phyloP scores from a whole-genome alignment of 37 sponge, comb jelly and placozoan genomes.

The Diacarnus erythraeanus region DNA sequence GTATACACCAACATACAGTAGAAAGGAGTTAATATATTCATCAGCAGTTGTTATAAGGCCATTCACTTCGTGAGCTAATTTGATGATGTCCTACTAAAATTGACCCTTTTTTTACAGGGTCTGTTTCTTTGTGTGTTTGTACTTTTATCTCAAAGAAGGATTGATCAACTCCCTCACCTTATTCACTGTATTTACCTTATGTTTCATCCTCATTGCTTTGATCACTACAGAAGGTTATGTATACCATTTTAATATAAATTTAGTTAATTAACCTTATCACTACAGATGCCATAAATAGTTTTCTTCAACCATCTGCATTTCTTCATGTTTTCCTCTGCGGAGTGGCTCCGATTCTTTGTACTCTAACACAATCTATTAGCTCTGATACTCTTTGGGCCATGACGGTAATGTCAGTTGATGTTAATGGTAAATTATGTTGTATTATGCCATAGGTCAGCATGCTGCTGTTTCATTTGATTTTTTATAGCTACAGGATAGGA shows the following conservation, averaged over 20 bases:
- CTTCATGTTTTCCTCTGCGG: conserved; percentile 48
- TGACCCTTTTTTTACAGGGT: conserved; percentile 3
- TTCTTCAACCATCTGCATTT: conserved; percentile 26
- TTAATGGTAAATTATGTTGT: background rate
- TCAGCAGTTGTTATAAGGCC: conserved; percentile 12
- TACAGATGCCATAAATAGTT: background rate
- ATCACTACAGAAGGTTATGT: background rate
- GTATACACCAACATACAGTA: conserved; percentile 14
- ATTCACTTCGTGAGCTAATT: conserved; percentile 39
- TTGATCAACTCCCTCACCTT: conserved; percentile 12
- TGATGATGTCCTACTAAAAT: background rate
- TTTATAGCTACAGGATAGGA: conserved; percentile 41
- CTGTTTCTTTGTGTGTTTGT: conserved; percentile 34
- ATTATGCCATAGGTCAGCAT: conserved; percentile 22
- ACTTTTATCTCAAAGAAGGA: conserved; percentile 16
- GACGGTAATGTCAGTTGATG: too few relatives aligned
- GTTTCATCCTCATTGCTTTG: background rate
- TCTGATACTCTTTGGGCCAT: conserved; percentile 85
- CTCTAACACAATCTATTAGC: conserved; percentile 81
- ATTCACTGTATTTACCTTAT: background rate
- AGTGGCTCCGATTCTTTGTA: conserved; percentile 64
- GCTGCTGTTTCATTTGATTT: conserved; percentile 57
- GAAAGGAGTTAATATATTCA: conserved; percentile 5
- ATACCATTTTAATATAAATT: background rate
- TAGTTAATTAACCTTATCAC: background rate